Evolutionary conservation across 2,888 invertebrate species (phyloP), one percentile per base, ranked within the genome.

Genomic region (Cataglyphis altisquamis): DNA sequence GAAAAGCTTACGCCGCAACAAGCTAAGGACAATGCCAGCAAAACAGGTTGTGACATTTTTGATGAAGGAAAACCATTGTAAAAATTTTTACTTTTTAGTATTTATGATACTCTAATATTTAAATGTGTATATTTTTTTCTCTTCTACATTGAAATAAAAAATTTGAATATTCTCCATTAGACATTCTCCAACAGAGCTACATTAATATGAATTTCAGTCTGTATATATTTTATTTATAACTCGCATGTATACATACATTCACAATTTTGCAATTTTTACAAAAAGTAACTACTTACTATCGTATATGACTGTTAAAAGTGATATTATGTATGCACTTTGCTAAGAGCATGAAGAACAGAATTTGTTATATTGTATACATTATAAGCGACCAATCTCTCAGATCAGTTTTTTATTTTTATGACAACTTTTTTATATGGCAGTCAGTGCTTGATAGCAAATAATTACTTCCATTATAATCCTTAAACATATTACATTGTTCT

Each of bases 1-100:
- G 98, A 98, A 94, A 95, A 95, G 90, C 94, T 98, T 55, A 96
- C 97, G 18, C 95, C 97, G 0, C 96, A 97, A 84, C 96, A 97
- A 94, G 98, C 98, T 0, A 96, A 96, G 87, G 94, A 95, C 0
- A 96, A 95, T 90, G 97, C 98, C 0, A 96, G 96, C 91, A 96
- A 96, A 95, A 97, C 98, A 15, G 98, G 98, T 83, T 96, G 97
- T n/a, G 98, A 98, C 95, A 96, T 98, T 91, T 98, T 98, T 60
- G 6, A 60, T 0, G 52, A n/a, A 18, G 18, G 4, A 4, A 41
- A 15, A 45, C 10, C 0, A 15, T 55, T 32, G 36, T 70, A 60
- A 67, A n/a, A 9, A 21, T 41, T 21, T 21, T 6, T 32, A 5
- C 15, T 32, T 41, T 48, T 70, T 36, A 41, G 39, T 63, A 41